A percentile compares a stretch with the other conserved stretches of the same genome.
These are phyloP conservation scores for Xiphophorus hellerii DNA, from an alignment of 2,113 vertebrate genomes.

Conservation along the genomic window DNA sequence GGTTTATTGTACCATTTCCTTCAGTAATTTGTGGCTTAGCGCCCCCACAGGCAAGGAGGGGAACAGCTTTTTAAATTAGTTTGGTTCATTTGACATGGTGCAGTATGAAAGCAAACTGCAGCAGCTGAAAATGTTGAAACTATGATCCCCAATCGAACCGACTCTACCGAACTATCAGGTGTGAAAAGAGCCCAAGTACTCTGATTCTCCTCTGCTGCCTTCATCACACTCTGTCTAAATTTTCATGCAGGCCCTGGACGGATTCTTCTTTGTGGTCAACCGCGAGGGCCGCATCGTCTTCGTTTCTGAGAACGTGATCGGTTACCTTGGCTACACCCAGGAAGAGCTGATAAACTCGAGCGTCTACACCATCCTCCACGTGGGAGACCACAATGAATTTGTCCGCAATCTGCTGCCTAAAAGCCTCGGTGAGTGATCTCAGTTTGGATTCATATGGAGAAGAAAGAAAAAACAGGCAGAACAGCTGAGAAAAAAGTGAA, in stretches of 20 bases:
- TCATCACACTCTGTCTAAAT: not conserved
- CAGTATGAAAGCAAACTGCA: too few species aligned
- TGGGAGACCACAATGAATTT: conserved; percentile 95
- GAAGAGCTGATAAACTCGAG: conserved; percentile 97
- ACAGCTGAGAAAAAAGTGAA: not conserved
- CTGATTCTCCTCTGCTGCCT: not conserved
- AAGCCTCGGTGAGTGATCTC: conserved; percentile 84
- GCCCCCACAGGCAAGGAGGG: too few species aligned
- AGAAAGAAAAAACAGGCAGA: too few species aligned
- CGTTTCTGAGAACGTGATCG: conserved; percentile 92
- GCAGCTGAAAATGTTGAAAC: too few species aligned
- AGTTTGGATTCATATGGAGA: not conserved
- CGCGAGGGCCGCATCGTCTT: conserved; percentile 94
- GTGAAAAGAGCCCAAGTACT: not conserved
- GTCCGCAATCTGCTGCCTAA: conserved; percentile 93
- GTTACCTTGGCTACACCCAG: conserved; percentile 93
- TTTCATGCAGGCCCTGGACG: conserved; percentile 86
- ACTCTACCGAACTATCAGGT: too few species aligned
- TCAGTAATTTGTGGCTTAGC: too few species aligned
- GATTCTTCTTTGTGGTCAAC: conserved; percentile 96
- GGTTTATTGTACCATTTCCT: too few species aligned
- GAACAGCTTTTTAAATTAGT: too few species aligned
- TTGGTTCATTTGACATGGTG: too few species aligned
- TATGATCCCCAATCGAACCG: too few species aligned
- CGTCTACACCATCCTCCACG: conserved; percentile 95